Evolutionary conservation across 2,113 vertebrate species (phyloP), one percentile per base, ranked within the genome.

Genomic region (Prietella phreatophila): DNA sequence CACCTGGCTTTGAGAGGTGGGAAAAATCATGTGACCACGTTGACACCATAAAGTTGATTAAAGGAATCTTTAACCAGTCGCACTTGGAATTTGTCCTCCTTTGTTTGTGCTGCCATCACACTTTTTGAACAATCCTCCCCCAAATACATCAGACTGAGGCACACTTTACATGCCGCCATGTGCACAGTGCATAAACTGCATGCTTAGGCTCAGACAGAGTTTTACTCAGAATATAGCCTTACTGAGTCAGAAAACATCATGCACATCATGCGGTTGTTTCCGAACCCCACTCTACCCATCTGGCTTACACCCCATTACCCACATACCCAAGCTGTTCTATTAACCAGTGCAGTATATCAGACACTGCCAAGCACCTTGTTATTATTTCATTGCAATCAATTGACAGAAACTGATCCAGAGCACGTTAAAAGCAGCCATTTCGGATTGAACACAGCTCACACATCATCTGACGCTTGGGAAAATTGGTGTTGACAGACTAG

Each of bases 401-500:
- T 86, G 87, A 87, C 89, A 89, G 85, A 87, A 0, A 50, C 85
- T 87, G 85, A 82, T 87, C 60, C 36, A 39, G 69, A 86, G 84
- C 33, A 87, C 17, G 25, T 50, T 82, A 85, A 88, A 81, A 87
- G 82, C 82, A 69, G 80, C 53, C 33, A 76, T 93, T 93, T 79
- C 3, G 80, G 82, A 33, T 55, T 1, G 33, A 85, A 86, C 19
- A 63, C 55, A 5, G 60, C 42, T 84, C n/a, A 60, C 85, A 82
- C 84, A 79, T 55, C 39, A 71, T 71, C 78, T 58, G n/a, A 36
- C 67, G 30, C 69, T 27, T 78, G 0, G 60, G 36, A 87, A 93
- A 94, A 94, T 93, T 93, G 93, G 83, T 91, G 92, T 89, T 93
- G 93, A 95, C 94, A 94, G 92, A 91, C 88, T 85, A 89, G 89